Evolutionary conservation across 1,140 invertebrate genomes (phyloP), one percentile per base, ranked within the genome.

Genomic region (Stegodyphus dumicola): DNA sequence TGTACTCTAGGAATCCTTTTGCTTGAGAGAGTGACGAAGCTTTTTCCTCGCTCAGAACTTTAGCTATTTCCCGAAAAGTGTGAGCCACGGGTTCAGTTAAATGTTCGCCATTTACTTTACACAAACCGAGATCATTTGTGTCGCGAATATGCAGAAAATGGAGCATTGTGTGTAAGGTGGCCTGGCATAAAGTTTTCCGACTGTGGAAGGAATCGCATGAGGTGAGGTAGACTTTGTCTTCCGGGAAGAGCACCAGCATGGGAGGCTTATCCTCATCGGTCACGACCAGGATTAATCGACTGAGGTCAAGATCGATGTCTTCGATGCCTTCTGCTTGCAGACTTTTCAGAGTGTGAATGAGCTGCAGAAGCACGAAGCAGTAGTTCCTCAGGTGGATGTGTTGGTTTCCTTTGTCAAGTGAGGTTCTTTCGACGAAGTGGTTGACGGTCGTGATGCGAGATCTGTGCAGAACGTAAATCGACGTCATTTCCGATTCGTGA

Each of bases 261-360:
- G 94, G 91, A 66, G 93, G 93, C 83, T 92, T 92, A 74, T 93
- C 91, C 89, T 93, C 93, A 86, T 93, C 54, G 64, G 94, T 93
- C 74, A 92, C 91, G 74, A 93, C 91, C 2, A 93, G 91, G 0
- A 94, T 91, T 86, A 95, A 93, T 69, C 93, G 93, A 54, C 93
- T 93, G 53, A 96, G 89, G 85, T 92, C 93, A 49, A 93, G 91
- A 0, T 94, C 92, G 13, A 95, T 92, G 88, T 96, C 94, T 88
- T 96, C 95, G 18, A 95, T 93, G 5, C 95, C 95, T 80, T 95
- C 93, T 5, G 95, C 95, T 89, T 96, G 95, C n/a, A 97, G 91
- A 88, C 93, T 94, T 89, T 96, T 96, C 66, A 96, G 90, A 0
- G 94, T 94, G 86, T 95, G 95, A 2, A 96, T 93, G 65, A 96